Evolutionary conservation across 2,797 vertebrate genomes (phyloP).

Genomic region (Morelia viridis): DNA sequence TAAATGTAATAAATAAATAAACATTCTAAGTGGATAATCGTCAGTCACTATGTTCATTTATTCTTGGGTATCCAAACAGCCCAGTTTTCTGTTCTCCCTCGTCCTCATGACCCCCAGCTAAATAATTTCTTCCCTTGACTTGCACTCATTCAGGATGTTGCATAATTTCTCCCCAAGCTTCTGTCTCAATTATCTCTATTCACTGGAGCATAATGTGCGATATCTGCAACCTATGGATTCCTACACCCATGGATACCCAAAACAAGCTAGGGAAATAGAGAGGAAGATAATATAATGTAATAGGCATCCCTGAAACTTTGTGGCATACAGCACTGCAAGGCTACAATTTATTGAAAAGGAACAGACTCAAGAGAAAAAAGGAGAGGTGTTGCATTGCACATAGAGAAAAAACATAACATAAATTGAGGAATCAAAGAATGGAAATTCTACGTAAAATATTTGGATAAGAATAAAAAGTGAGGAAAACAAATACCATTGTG

Average conservation of each 20-base stretch:
- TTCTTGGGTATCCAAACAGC: neutral
- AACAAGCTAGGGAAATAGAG: neutral
- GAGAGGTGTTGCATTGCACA: neutral
- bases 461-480: neutral
- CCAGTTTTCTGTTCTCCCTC: neutral
- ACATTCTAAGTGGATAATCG: neutral
- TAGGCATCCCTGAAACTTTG: neutral
- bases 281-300: neutral
- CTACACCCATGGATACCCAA: neutral
- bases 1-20: neutral
- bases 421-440: neutral
- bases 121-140: neutral
- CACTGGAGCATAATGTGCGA: neutral
- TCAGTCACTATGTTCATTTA: neutral
- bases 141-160: neutral
- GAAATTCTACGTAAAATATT: neutral
- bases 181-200: neutral
- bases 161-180: neutral
- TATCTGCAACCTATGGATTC: neutral
- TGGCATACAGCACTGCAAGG: neutral
- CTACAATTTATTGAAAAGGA: neutral
- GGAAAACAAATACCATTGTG: neutral
- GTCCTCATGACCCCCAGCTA: neutral
- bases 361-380: neutral
- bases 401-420: neutral